Conservation (phyloP, 2,888 invertebrate genomes). For the Conistra vaccinii region DNA sequence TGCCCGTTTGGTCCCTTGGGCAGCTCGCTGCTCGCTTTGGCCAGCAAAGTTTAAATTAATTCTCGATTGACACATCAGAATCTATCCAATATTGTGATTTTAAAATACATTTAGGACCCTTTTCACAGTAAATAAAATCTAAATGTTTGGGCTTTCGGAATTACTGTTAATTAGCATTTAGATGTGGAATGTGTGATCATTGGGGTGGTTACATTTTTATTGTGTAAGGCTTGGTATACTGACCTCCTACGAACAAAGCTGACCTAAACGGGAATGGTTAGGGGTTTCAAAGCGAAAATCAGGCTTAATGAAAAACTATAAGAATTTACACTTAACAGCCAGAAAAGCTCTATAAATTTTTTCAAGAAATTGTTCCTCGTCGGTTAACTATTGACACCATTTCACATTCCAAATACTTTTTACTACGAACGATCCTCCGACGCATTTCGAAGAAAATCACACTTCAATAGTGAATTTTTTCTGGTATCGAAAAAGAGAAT, state of each 20-base stretch:
- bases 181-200: constrained; percentile 46
- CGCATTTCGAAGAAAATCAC: neutral
- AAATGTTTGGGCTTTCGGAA: constrained; percentile 58
- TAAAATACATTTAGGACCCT: constrained; percentile 78
- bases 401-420: constrained; percentile 3
- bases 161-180: constrained; percentile 51
- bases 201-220: constrained; percentile 16
- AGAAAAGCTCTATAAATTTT: constrained; percentile 15
- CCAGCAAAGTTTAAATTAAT: constrained; percentile 89
- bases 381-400: neutral
- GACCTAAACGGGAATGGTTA: neutral
- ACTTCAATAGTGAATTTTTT: neutral
- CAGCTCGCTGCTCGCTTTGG: constrained; percentile 83
- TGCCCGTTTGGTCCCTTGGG: constrained; percentile 85
- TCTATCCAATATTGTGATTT: constrained; percentile 83
- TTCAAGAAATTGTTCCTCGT: neutral
- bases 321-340: constrained; percentile 10
- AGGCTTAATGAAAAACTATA: neutral
- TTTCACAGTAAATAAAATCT: constrained; percentile 72
- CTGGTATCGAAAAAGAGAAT: neutral
- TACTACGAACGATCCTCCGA: neutral
- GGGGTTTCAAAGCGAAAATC: neutral
- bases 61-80: constrained; percentile 87
- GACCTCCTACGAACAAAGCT: neutral
- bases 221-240: constrained; percentile 5